Percentiles rank a stretch among this genome's conserved stretches.
These are phyloP conservation scores for Anser cygnoides DNA, from an alignment of 2,113 vertebrate genomes.

Conservation along the genomic window DNA sequence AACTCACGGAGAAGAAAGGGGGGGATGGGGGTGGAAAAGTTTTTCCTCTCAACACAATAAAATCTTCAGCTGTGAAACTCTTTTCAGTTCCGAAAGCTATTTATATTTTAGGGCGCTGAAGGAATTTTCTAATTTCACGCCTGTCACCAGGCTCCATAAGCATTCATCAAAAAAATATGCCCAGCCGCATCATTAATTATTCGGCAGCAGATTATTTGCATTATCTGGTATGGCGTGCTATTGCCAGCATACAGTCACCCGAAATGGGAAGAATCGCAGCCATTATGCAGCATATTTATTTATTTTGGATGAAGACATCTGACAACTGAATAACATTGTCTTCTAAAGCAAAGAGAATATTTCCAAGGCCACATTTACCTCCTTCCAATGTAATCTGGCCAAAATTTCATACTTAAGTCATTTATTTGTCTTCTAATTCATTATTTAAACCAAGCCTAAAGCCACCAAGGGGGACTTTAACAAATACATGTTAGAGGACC, in stretches of 20 bases:
- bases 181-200: conserved; percentile 72
- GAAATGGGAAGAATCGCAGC: not conserved
- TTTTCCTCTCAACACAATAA: conserved; percentile 84
- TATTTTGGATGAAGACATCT: conserved; percentile 47
- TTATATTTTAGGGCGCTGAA: conserved; percentile 82
- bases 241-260: not conserved
- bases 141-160: conserved; percentile 78
- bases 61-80: conserved; percentile 84
- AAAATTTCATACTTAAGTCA: not conserved
- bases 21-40: conserved; percentile 77
- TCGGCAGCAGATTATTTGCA: conserved; percentile 67
- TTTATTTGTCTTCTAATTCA: not conserved
- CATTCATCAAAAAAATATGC: conserved; percentile 86
- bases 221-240: conserved; percentile 58
- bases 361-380: not conserved
- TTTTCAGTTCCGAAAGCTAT: conserved; percentile 85
- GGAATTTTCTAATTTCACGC: conserved; percentile 87
- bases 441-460: not conserved
- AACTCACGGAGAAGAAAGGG: conserved; percentile 79
- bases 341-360: not conserved
- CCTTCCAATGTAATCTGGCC: conserved; percentile 7
- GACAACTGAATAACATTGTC: conserved; percentile 16
- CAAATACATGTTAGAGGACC: not conserved
- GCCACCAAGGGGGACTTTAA: not conserved
- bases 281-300: not conserved